Evolutionary conservation across 2,113 vertebrate genomes (phyloP), one percentile per base, ranked within the genome.

Genomic region (Apodemus sylvaticus): DNA sequence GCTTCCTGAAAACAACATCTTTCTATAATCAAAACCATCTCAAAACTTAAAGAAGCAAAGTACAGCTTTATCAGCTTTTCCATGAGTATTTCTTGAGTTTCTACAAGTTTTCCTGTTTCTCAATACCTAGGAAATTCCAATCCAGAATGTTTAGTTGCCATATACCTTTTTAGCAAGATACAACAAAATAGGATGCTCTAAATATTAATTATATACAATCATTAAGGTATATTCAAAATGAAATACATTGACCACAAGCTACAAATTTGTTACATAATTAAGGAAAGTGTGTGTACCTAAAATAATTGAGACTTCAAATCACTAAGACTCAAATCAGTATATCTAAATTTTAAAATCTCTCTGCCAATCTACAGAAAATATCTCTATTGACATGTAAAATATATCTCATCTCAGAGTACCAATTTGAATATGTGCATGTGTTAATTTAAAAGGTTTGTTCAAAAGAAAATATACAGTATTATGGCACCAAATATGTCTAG

Each of bases 151-250:
- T 94, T 68, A 42, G 12, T 81, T 86, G 83, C 11, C 29, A n/a
- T 13, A 53, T 7, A 16, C 58, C 1, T 29, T 68, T 94, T 82
- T 66, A 53, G 14, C 16, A 71, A 82, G 4, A 86, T 64, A 1
- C 53, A 64, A 89, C 20, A 86, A 95, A 91, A 12, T 11, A 12
- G 24, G 76, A 64, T 62, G 1, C 22, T 51, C 48, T 53, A 90
- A 81, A 58, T 45, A 34, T 19, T 66, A 17, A 85, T 16, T 78
- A 78, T 17, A 29, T 89, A 24, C 3, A 73, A 29, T 48, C 70
- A 93, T 34, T 68, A 95, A 73, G 12, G 76, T 53, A 88, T 53
- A 60, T 19, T 94, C 58, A 81, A 93, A 94, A 70, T 39, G 4
- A 19, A 89, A 42, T 79, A 74, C 64, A 86, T 74, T 78, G 62